Evolutionary conservation across 92 coral and sea anemone species (phyloP).

Genomic region (Phenganax subtilis): DNA sequence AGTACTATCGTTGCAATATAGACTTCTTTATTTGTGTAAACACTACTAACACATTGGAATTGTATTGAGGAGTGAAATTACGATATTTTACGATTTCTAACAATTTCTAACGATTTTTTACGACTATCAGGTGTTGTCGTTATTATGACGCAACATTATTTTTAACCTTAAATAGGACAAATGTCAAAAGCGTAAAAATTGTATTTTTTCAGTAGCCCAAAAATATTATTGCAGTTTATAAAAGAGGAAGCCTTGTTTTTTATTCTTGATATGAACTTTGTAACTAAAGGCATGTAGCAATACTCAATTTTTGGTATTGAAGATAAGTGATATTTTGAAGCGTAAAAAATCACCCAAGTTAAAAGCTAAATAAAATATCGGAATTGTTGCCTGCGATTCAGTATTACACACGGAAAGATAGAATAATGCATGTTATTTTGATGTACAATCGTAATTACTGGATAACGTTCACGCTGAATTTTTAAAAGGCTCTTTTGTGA

Average conservation of each 20-base stretch:
- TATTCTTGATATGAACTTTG: not conserved
- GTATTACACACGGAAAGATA: not conserved
- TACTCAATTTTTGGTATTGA: not conserved
- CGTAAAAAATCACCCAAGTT: not conserved
- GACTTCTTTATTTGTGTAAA: no score
- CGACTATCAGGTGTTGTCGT: not conserved
- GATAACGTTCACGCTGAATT: not conserved
- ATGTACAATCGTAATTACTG: not conserved
- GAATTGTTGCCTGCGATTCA: not conserved
- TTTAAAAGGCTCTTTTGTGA: not conserved
- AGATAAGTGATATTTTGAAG: not conserved
- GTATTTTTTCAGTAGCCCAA: not conserved
- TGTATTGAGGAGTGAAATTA: not conserved
- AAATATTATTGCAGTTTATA: not conserved
- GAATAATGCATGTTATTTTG: not conserved
- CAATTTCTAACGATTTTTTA: not conserved
- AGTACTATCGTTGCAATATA: no score
- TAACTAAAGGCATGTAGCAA: conserved; percentile 4
- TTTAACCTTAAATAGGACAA: not conserved
- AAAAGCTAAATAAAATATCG: not conserved
- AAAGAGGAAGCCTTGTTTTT: conserved; percentile 6
- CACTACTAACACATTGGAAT: no score
- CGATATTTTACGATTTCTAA: not conserved
- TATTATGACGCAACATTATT: not conserved
- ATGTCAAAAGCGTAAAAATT: not conserved